Evolutionary conservation across 2,888 invertebrate genomes (phyloP).

Genomic region (Rhagonycha lutea): DNA sequence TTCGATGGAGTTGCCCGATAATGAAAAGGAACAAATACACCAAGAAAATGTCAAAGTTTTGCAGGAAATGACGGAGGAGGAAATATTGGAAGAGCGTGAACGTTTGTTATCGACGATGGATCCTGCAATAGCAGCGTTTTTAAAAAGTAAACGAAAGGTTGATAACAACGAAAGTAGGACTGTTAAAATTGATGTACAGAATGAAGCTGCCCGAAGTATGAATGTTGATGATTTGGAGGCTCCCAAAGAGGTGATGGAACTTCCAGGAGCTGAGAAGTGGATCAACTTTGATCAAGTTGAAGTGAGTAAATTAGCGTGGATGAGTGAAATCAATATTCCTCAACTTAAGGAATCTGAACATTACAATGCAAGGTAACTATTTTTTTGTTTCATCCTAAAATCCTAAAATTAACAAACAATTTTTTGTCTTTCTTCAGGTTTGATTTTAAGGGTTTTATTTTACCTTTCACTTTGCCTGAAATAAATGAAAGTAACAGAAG

Average conservation of each 20-base stretch:
- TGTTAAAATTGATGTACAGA: slow-evolving; percentile 50
- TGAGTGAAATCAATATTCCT: slow-evolving; percentile 69
- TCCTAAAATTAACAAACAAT: background rate
- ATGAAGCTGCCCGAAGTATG: slow-evolving; percentile 43
- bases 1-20: slow-evolving; percentile 53
- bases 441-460: slow-evolving; percentile 78
- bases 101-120: slow-evolving; percentile 68
- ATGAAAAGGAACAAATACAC: slow-evolving; percentile 68
- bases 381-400: background rate
- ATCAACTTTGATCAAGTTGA: slow-evolving; percentile 86
- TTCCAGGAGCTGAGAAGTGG: slow-evolving; percentile 72
- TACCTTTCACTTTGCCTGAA: slow-evolving; percentile 71
- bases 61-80: slow-evolving; percentile 69
- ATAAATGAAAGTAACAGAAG: slow-evolving; percentile 65
- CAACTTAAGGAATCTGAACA: slow-evolving; percentile 59
- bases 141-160: slow-evolving; percentile 57
- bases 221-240: slow-evolving; percentile 58
- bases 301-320: slow-evolving; percentile 87
- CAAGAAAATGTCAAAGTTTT: slow-evolving; percentile 72
- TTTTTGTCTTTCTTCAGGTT: slow-evolving; percentile 58
- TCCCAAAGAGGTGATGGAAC: slow-evolving; percentile 59
- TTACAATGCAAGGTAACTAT: slow-evolving; percentile 69
- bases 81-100: slow-evolving; percentile 75
- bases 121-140: slow-evolving; percentile 69
- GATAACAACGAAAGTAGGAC: slow-evolving; percentile 35